Base-by-base conservation (phyloP, 2,888 invertebrate genomes). In the Cantharis nigra region DNA sequence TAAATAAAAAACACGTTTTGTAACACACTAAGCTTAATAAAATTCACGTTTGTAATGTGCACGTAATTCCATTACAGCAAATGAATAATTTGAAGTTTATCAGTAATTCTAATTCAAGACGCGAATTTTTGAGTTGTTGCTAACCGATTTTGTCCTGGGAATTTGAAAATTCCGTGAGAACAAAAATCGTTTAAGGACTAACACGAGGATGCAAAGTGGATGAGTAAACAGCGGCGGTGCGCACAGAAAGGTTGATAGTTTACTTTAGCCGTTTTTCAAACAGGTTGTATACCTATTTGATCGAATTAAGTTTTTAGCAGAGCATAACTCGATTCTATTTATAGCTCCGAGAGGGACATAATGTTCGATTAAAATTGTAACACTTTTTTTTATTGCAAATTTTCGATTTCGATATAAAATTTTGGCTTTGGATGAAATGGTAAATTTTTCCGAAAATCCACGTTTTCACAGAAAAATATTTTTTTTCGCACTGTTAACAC, bases 121-220 rank as follows among this genome's bases (percentile, higher is more conserved):
- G 75, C 75, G 75, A 64, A 74, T 30, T 75, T 74, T 63, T 64
- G 30, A 62, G 23, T 70, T 64, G 75, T 67, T 75, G 75, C 75
- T 70, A 75, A 71, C 75, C 69, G 65, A 70, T 65, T 75, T 64
- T 64, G 71, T 69, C 71, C 75, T 70, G 70, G 49, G 76, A 76
- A 75, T 72, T 30, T 72, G 14, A 67, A 67, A n/a, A 67, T n/a
- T 69, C 73, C 79, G 79, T 79, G 79, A 76, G 79, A 79, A 79
- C 76, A 69, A 30, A 71, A 76, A 80, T 80, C 82, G 82, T 84
- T 84, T 82, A 80, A 80, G 80, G 80, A 79, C 86, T 87, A 85
- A 85, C 87, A 85, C 82, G 84, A 85, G 85, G 87, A 85, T 86
- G 87, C 85, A 86, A 85, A 86, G 85, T 85, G 85, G 85, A 87